These are phyloP conservation scores for Solea solea DNA, from an alignment of 2,113 vertebrate species.

Conservation along the genomic window DNA sequence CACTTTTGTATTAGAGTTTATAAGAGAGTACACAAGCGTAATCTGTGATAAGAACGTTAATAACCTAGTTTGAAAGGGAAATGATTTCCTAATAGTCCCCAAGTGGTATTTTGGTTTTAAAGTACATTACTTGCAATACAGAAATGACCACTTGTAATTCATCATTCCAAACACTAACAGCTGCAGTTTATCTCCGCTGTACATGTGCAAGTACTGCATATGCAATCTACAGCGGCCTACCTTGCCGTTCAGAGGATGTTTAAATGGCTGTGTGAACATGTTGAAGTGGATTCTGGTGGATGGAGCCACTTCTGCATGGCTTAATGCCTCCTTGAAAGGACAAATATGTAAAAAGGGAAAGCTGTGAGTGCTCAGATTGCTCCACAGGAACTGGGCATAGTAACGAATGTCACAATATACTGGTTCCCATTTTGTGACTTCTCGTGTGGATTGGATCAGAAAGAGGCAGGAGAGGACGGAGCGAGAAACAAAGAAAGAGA, in stretches of 20 bases:
- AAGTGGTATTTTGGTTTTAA: background rate
- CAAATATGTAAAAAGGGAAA: conserved; percentile 39
- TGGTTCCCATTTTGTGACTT: conserved; percentile 52
- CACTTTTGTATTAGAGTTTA: background rate
- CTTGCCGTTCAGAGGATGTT: conserved; percentile 29
- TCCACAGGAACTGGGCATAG: conserved; percentile 44
- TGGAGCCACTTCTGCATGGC: conserved; percentile 35
- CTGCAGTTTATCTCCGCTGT: background rate
- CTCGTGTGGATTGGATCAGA: conserved; percentile 52
- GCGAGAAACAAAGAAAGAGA: conserved; percentile 39
- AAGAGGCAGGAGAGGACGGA: conserved; percentile 40
- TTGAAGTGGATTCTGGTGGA: conserved; percentile 34
- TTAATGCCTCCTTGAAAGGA: conserved; percentile 47
- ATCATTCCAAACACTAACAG: background rate
- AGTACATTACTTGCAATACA: background rate
- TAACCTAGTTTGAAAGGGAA: background rate
- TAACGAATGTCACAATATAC: conserved; percentile 64
- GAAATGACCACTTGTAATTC: background rate
- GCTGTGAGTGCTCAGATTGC: conserved; percentile 37
- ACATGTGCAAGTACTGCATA: background rate
- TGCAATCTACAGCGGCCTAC: background rate
- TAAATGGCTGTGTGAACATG: conserved; percentile 44
- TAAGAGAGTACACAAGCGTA: background rate
- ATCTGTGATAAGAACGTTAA: background rate
- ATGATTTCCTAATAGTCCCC: background rate